phyloP scores from a whole-genome alignment of 2,113 vertebrate species.

The Rhinoptilus africanus region DNA sequence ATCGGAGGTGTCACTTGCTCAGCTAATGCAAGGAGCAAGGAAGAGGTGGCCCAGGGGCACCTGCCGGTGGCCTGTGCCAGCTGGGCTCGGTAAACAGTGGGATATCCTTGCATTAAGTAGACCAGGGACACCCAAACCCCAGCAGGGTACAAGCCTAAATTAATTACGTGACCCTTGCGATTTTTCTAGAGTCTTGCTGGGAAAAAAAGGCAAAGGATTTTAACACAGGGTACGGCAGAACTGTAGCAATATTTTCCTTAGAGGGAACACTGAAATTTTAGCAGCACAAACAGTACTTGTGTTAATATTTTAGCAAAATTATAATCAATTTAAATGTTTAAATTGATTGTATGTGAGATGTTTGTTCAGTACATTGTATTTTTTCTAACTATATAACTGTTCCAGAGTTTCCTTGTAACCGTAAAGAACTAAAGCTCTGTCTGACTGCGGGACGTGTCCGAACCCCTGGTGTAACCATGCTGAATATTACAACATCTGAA shows the following conservation, averaged over 20 bases:
- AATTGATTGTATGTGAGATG: constrained; percentile 71
- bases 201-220: neutral
- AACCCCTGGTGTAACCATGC: constrained; percentile 26
- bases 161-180: neutral
- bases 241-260: constrained; percentile 74
- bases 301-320: constrained; percentile 66
- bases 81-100: neutral
- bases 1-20: neutral
- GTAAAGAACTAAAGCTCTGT: constrained; percentile 44
- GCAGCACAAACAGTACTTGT: constrained; percentile 68
- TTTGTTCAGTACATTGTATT: constrained; percentile 70
- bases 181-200: neutral
- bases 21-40: neutral
- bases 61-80: neutral
- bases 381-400: constrained; percentile 64
- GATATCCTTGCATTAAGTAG: neutral
- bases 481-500: constrained; percentile 53
- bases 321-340: constrained; percentile 72
- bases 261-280: constrained; percentile 75
- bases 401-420: constrained; percentile 59
- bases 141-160: neutral
- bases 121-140: neutral
- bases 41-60: neutral
- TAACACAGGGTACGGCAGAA: constrained; percentile 19
- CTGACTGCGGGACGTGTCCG: constrained; percentile 21